A percentile compares a stretch with the other conserved stretches of the same genome.
phyloP scores from a whole-genome alignment of 2,888 invertebrate species.

The Xylota segnis region DNA sequence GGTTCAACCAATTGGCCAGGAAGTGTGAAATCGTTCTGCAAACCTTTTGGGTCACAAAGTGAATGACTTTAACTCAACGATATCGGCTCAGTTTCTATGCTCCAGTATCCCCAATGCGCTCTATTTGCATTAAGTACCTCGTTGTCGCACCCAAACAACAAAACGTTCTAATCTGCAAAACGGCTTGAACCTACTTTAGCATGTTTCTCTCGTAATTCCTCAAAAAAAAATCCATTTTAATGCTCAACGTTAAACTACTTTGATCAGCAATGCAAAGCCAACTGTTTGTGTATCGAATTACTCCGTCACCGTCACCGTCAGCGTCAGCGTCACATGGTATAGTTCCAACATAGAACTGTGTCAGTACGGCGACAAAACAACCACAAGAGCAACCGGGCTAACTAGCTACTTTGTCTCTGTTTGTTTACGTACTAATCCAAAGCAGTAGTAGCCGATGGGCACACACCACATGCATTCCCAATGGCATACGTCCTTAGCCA shows the following conservation, averaged over 20 bases:
- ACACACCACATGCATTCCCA: conserved; percentile 29
- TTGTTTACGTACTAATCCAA: conserved; percentile 9
- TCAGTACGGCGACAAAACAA: conserved; percentile 62
- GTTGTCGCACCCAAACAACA: background rate
- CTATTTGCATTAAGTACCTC: conserved; percentile 11
- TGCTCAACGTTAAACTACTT: conserved; percentile 40
- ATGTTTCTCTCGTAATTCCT: conserved; percentile 47
- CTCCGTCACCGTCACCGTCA: no score
- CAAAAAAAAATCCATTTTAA: conserved; percentile 37
- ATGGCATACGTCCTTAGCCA: conserved; percentile 16
- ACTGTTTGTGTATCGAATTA: conserved; percentile 45
- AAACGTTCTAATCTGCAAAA: conserved; percentile 5
- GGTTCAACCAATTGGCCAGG: no score
- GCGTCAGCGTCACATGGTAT: conserved; percentile 8
- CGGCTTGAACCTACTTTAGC: conserved; percentile 19
- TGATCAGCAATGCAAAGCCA: conserved; percentile 58
- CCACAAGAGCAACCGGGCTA: conserved; percentile 40
- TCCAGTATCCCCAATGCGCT: background rate
- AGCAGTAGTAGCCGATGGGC: background rate
- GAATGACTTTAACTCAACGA: no score
- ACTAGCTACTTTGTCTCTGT: conserved; percentile 23
- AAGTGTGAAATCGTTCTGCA: no score
- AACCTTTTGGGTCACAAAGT: no score
- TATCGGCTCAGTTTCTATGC: background rate
- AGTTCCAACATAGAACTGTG: conserved; percentile 54